Conservation (phyloP, 2,113 vertebrate genomes). For the Falcunculus frontatus region DNA sequence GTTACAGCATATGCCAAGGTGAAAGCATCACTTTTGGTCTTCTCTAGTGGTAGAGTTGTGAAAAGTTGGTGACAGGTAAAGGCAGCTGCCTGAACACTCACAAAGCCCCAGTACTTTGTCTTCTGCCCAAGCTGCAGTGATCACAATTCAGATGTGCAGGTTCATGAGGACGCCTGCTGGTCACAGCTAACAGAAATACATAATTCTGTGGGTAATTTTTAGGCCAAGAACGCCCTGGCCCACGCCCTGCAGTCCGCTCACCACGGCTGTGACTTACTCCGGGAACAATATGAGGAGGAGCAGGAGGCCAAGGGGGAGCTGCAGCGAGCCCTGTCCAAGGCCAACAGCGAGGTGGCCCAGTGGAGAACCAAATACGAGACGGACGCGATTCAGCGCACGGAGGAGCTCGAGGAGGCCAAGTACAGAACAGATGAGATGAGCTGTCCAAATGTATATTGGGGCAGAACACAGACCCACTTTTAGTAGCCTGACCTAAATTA, state of each 20-base stretch:
- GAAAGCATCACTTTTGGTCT: background rate
- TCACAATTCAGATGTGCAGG: background rate
- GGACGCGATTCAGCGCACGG: conserved; percentile 78
- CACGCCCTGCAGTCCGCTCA: conserved; percentile 76
- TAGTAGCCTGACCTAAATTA: background rate
- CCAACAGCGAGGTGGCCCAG: conserved; percentile 8
- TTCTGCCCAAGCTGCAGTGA: background rate
- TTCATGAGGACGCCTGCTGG: background rate
- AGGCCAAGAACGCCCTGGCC: conserved; percentile 83
- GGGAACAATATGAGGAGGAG: conserved; percentile 43
- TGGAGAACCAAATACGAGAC: conserved; percentile 34
- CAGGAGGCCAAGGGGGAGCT: conserved; percentile 35
- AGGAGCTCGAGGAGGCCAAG: conserved; percentile 91
- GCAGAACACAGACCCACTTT: background rate
- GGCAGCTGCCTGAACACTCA: background rate
- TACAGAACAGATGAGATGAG: background rate
- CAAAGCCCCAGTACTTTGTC: background rate
- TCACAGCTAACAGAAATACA: background rate
- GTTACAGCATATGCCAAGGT: background rate
- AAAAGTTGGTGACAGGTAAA: background rate
- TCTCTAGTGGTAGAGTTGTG: background rate
- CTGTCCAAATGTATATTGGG: background rate
- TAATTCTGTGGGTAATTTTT: background rate
- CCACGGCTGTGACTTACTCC: conserved; percentile 7
- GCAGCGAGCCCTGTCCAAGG: conserved; percentile 26